phyloP scores from a whole-genome alignment of 1,140 invertebrate species.

The Penaeus vannamei region DNA sequence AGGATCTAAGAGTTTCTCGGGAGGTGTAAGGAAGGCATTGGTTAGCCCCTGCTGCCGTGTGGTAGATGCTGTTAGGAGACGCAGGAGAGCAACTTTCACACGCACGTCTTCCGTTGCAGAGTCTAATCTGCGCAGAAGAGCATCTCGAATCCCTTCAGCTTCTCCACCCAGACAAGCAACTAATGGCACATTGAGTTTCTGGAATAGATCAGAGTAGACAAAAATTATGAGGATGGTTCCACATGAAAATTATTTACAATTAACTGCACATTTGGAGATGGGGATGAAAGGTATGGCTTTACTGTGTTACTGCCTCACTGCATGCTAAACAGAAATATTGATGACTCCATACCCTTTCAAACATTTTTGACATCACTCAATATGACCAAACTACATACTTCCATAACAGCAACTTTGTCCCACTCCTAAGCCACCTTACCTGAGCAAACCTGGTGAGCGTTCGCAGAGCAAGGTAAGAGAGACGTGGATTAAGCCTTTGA shows the following conservation, averaged over 20 bases:
- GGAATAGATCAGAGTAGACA: background rate
- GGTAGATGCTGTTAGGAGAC: slow-evolving; percentile 53
- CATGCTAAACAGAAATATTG: too few relatives aligned
- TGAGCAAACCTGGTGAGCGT: slow-evolving; percentile 65
- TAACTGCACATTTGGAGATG: too few relatives aligned
- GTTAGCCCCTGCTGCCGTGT: slow-evolving; percentile 57
- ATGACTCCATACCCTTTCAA: too few relatives aligned
- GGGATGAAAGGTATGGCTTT: too few relatives aligned
- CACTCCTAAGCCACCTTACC: slow-evolving; percentile 23
- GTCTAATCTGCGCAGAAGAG: slow-evolving; percentile 58
- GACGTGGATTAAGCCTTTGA: slow-evolving; percentile 65
- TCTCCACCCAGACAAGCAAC: slow-evolving; percentile 66
- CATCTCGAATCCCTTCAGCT: slow-evolving; percentile 64
- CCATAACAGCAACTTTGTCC: too few relatives aligned
- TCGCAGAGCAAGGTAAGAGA: slow-evolving; percentile 63
- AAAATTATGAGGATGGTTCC: too few relatives aligned
- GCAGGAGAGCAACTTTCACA: slow-evolving; percentile 74
- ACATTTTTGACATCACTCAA: too few relatives aligned
- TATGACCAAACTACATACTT: too few relatives aligned
- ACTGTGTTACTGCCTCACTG: too few relatives aligned
- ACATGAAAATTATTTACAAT: too few relatives aligned
- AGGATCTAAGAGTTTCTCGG: slow-evolving; percentile 54
- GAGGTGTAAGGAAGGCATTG: slow-evolving; percentile 58
- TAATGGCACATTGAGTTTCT: slow-evolving; percentile 66
- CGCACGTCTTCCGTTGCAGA: slow-evolving; percentile 64